Base-by-base conservation (phyloP, 2,797 vertebrate species). In the Cercopithecus mitis region DNA sequence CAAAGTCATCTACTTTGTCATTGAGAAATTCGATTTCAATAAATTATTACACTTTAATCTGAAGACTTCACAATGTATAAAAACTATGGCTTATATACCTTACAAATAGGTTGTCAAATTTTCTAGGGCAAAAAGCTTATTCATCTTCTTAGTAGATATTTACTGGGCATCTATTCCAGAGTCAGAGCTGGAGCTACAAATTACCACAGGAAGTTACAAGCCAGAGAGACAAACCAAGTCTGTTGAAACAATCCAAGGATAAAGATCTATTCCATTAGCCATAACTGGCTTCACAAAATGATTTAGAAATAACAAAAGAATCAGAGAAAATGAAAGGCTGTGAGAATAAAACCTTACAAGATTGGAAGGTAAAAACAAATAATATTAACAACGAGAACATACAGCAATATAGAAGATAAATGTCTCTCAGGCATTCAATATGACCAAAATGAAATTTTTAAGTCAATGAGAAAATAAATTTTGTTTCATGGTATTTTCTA, bases 381-480 rank as follows among this genome's bases (percentile, higher is more conserved):
- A 77, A n/a, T 25, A 80, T 72, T 43, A 61, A 55, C 10, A 83
- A 85, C 1, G 76, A 70, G 4, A 79, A 24, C 7, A 77, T 24
- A 96, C 94, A 36, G 7, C 24, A 85, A 81, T 50, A 43, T 36
- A 88, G 73, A 93, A 80, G 91, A 95, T 41, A 84, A 90, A 41
- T 58, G 25, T 58, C 30, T 90, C 72, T 87, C 12, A n/a, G n/a
- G 25, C 17, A 88, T 87, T 96, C 33, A 27, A 58, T 80, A 55
- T 7, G 72, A 90, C 61, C 9, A 81, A 95, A 91, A 83, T 92
- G 12, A 76, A 97, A 83, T 57, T 39, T 92, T 85, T 39, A 70
- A 85, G 25, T 81, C 10, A 75, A 87, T 84, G 47, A 75, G 41
- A 73, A 95, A 83, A 73, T 72, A 67, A 92, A 57, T 90, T 88